Evolutionary conservation across 2,113 vertebrate genomes (phyloP).

Genomic region (Notiomystis cincta): DNA sequence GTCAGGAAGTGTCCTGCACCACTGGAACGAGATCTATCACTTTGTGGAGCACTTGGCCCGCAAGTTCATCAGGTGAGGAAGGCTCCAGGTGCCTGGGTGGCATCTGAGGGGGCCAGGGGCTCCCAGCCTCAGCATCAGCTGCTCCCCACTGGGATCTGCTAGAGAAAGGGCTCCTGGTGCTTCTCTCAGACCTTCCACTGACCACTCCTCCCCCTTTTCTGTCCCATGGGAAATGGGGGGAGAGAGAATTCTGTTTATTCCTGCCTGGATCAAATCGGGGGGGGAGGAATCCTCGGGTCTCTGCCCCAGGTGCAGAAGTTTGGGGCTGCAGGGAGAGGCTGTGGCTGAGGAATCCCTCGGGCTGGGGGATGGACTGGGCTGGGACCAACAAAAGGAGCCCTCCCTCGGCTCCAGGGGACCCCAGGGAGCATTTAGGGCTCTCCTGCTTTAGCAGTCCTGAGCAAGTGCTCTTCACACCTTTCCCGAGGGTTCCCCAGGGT

Average conservation of each 20-base stretch:
- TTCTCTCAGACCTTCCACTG: accelerated
- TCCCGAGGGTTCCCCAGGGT: background rate
- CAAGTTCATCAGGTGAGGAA: conserved; percentile 92
- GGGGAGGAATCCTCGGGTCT: background rate
- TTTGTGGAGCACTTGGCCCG: conserved; percentile 94
- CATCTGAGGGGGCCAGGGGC: background rate
- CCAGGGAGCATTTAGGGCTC: background rate
- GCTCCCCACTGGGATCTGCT: background rate
- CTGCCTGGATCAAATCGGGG: background rate
- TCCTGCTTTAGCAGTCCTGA: background rate
- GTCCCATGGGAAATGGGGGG: background rate
- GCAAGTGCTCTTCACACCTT: background rate
- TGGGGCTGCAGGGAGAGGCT: background rate
- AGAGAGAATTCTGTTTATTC: background rate
- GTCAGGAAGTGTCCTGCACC: conserved; percentile 95
- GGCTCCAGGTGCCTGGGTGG: background rate
- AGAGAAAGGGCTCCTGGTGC: background rate
- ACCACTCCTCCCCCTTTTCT: background rate
- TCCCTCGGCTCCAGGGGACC: background rate
- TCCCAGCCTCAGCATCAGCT: background rate
- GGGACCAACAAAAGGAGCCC: background rate
- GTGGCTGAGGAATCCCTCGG: background rate
- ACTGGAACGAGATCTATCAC: conserved; percentile 96
- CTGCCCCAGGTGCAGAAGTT: background rate
- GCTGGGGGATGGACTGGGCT: background rate